Evolutionary conservation across 2,888 invertebrate species (phyloP), one percentile per base, ranked within the genome.

Genomic region (Pyrgus malvae): DNA sequence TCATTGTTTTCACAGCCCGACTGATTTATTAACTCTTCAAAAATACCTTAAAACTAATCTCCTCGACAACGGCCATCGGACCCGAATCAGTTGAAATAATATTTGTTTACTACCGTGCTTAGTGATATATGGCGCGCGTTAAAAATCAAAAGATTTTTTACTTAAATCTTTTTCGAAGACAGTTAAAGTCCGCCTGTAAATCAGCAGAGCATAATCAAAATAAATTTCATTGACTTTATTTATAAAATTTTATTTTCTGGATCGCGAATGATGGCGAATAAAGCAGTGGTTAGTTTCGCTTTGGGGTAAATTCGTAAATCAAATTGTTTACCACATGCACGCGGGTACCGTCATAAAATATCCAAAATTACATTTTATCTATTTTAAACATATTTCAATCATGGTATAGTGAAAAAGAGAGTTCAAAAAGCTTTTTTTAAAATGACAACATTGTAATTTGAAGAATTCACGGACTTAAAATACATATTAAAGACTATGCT

Each of bases 1-100:
- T 79, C 78, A 78, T 81, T 90, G 90, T 90, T 86, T 87, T 84
- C 79, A 73, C 81, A 83, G 81, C 75, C 80, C 58, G 65, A 60
- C 70, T 86, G 83, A 89, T 89, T 88, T 89, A 89, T 73, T 70
- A 67, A 53, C 46, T 57, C 64, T 64, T 67, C 69, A 65, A 65
- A 65, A 64, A 63, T 63, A 55, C 60, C 61, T 63, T 63, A 63
- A 63, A 66, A 62, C 61, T 66, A 65, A 67, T 66, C 64, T 63
- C 60, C 59, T 62, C 61, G 57, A 63, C 59, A 58, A 57, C 56
- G 56, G 40, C 62, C 61, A 58, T 63, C 62, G 64, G 69, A 64
- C 64, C 35, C 55, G 48, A 60, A 60, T 67, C 74, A 74, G 68
- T 72, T 75, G 75, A 65, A 67, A 76, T 72, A 77, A 78, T 79